These are phyloP conservation scores for Mnemiopsis leidyi DNA, from an alignment of 37 sponge, comb jelly and placozoan genomes.

Conservation along the genomic window DNA sequence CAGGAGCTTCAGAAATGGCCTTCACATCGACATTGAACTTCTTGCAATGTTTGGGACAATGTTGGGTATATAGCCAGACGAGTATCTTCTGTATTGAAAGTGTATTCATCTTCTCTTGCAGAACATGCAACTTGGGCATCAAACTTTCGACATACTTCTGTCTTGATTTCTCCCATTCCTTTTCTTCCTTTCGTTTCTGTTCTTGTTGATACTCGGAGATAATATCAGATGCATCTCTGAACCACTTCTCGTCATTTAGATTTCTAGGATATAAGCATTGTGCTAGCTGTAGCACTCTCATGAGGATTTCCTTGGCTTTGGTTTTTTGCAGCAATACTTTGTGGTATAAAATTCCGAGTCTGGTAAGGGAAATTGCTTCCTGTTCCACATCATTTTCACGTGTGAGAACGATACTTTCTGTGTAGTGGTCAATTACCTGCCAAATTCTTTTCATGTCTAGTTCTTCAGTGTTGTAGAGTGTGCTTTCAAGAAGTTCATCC, in stretches of 20 bases:
- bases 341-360: not conserved
- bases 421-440: not conserved
- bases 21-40: not conserved
- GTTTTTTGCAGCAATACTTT: not conserved
- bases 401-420: not conserved
- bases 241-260: not conserved
- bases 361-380: not conserved
- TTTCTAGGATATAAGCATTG: not conserved
- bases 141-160: not conserved
- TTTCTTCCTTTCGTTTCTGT: not conserved
- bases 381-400: not conserved
- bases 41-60: not conserved
- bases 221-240: not conserved
- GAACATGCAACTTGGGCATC: not conserved
- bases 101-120: not conserved
- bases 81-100: not conserved
- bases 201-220: not conserved
- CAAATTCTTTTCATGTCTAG: not conserved
- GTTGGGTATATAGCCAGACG: not conserved
- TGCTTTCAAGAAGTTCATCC: not conserved
- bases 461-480: not conserved
- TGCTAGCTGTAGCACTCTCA: not conserved
- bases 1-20: not conserved
- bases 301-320: not conserved
- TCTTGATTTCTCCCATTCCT: not conserved